Conservation (phyloP, 2,113 vertebrate species). For the Panthera leo region DNA sequence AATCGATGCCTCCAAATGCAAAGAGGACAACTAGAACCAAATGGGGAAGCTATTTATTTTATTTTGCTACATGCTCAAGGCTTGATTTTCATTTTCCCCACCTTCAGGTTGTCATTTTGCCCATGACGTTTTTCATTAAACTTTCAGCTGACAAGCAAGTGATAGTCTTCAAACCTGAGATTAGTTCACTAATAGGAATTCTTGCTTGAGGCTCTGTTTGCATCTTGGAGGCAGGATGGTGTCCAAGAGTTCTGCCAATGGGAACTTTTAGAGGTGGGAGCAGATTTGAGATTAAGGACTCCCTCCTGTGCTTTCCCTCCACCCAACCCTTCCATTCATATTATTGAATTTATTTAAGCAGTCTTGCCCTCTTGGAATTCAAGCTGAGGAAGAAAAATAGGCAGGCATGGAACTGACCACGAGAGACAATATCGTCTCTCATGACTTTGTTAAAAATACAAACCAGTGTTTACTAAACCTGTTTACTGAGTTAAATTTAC, state of each 20-base stretch:
- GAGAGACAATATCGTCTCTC: not conserved
- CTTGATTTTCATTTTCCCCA: slow-evolving; percentile 51
- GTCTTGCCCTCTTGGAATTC: not conserved
- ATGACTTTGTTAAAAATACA: not conserved
- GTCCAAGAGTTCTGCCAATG: not conserved
- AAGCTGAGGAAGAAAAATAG: not conserved
- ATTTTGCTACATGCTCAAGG: slow-evolving; percentile 11
- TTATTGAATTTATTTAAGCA: not conserved
- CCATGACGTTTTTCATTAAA: slow-evolving; percentile 58
- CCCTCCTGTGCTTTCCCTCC: not conserved
- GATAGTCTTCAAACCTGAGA: slow-evolving; percentile 48
- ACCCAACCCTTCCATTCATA: not conserved
- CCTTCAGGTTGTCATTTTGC: slow-evolving; percentile 51
- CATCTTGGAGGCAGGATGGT: not conserved
- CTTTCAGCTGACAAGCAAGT: slow-evolving; percentile 46
- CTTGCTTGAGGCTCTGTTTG: slow-evolving; percentile 43
- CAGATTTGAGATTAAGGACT: slow-evolving; percentile 2
- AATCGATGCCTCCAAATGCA: not conserved
- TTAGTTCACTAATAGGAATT: slow-evolving; percentile 60
- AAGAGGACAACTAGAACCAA: not conserved
- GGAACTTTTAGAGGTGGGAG: not conserved
- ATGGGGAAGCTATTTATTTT: slow-evolving; percentile 33
- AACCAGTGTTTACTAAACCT: not conserved
- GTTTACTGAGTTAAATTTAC: not conserved
- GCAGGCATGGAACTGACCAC: not conserved